Percentiles rank a stretch among this genome's conserved stretches.
phyloP scores from a whole-genome alignment of 2,113 vertebrate species.

The Pseudolaguvia tuberculata region DNA sequence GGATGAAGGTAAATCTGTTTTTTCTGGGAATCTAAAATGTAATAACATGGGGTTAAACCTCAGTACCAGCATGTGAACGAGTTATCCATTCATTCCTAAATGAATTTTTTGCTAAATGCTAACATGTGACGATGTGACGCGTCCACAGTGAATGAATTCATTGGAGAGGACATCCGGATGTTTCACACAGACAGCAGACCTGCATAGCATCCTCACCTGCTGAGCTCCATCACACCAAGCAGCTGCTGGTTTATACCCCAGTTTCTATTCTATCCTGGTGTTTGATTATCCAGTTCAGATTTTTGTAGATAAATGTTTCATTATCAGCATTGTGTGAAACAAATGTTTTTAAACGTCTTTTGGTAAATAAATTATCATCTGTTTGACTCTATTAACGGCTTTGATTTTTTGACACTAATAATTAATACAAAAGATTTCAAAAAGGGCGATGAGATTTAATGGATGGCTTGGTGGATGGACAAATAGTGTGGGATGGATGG shows the following conservation, averaged over 20 bases:
- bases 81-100: too few relatives aligned
- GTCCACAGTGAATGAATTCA: slow-evolving; percentile 70
- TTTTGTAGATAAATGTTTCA: neutral
- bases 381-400: neutral
- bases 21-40: too few relatives aligned
- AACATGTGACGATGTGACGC: slow-evolving; percentile 12
- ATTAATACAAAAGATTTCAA: too few relatives aligned
- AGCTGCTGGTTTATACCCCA: slow-evolving; percentile 38
- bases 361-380: slow-evolving; percentile 26
- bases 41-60: too few relatives aligned
- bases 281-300: neutral
- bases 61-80: too few relatives aligned
- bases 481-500: too few relatives aligned
- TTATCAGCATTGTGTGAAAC: neutral
- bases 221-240: slow-evolving; percentile 37
- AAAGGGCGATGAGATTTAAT: too few relatives aligned
- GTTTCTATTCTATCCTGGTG: slow-evolving; percentile 17
- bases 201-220: slow-evolving; percentile 55
- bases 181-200: slow-evolving; percentile 67
- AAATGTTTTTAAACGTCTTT: slow-evolving; percentile 1
- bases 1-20: slow-evolving; percentile 67
- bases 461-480: too few relatives aligned
- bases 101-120: neutral
- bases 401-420: neutral
- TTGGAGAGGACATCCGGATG: slow-evolving; percentile 70